phyloP scores from a whole-genome alignment of 2,113 vertebrate species.

The Dicerorhinus sumatrensis region DNA sequence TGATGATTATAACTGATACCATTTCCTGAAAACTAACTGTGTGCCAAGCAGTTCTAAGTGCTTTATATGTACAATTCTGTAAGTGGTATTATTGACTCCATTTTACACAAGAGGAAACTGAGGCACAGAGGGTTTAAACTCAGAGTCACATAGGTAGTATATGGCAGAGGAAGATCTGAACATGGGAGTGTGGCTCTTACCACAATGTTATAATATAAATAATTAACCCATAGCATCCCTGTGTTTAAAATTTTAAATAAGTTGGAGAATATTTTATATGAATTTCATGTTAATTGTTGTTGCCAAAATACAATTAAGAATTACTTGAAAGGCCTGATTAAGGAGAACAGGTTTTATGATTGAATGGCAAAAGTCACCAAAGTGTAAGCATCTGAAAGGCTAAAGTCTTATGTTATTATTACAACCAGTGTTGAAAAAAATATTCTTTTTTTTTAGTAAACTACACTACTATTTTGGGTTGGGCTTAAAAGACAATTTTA shows the following conservation, averaged over 20 bases:
- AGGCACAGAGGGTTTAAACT: background rate
- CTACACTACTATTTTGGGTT: background rate
- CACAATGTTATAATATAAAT: background rate
- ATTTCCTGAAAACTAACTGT: background rate
- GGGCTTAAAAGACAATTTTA: background rate
- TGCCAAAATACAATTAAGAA: slow-evolving; percentile 28
- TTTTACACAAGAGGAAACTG: slow-evolving; percentile 38
- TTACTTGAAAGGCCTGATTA: background rate
- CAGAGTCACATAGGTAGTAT: background rate
- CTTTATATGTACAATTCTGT: background rate
- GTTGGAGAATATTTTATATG: background rate
- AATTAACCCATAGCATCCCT: background rate
- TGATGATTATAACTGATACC: background rate
- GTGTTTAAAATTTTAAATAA: slow-evolving; percentile 5
- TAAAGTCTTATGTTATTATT: background rate
- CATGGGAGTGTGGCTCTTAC: background rate
- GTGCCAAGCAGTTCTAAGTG: background rate
- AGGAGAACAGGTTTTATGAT: background rate
- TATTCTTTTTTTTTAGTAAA: background rate
- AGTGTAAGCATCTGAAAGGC: background rate
- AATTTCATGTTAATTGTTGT: slow-evolving; percentile 12
- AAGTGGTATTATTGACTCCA: background rate
- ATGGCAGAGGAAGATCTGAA: background rate
- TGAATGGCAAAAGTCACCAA: background rate
- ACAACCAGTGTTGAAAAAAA: background rate